phyloP scores from a whole-genome alignment of 2,797 vertebrate genomes.

The Phyllotis vaccarum region DNA sequence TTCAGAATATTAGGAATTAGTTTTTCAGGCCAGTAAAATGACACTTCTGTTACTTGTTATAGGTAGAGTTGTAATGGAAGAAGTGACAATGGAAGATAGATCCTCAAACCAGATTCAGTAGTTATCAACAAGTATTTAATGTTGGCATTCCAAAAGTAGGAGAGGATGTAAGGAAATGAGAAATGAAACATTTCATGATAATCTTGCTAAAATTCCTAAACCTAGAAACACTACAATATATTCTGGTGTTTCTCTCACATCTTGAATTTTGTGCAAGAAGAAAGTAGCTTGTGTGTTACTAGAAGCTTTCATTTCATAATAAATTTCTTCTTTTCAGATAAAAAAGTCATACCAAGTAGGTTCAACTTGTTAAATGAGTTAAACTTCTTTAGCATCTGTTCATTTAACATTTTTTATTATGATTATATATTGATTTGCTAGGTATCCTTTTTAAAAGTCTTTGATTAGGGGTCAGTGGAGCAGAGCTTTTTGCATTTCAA shows the following conservation, averaged over 20 bases:
- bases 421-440: conserved; percentile 62
- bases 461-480: conserved; percentile 55
- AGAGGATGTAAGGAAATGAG: background rate
- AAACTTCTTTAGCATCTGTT: conserved; percentile 60
- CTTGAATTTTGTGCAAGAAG: conserved; percentile 50
- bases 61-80: conserved; percentile 20
- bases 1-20: conserved; percentile 30
- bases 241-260: conserved; percentile 6
- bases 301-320: conserved; percentile 41
- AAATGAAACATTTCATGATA: conserved; percentile 30
- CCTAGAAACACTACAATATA: conserved; percentile 32
- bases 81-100: background rate
- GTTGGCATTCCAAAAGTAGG: background rate
- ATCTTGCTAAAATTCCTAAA: conserved; percentile 8
- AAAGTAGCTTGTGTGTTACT: conserved; percentile 32
- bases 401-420: conserved; percentile 55
- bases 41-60: background rate
- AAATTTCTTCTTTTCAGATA: conserved; percentile 33
- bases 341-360: conserved; percentile 35
- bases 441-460: conserved; percentile 62
- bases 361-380: conserved; percentile 61
- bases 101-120: background rate
- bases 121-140: conserved; percentile 1
- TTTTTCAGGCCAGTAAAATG: background rate
- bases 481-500: conserved; percentile 58